A percentile compares a stretch with the other conserved stretches of the same genome.
These are phyloP conservation scores for Nephotettix cincticeps DNA, from an alignment of 1,140 invertebrate species.

Conservation along the genomic window DNA sequence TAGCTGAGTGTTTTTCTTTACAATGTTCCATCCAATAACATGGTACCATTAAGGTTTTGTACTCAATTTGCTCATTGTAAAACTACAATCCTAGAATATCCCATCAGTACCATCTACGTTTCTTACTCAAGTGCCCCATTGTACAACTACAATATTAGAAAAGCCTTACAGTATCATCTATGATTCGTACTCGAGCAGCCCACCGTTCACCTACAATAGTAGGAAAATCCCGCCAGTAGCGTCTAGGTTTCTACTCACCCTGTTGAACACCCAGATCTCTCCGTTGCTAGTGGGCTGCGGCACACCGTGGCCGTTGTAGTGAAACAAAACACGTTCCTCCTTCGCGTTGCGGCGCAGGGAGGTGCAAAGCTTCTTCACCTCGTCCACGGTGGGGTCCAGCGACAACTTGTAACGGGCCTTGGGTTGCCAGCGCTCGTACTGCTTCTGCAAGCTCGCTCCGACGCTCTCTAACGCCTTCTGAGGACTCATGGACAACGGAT, in stretches of 20 bases:
- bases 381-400: slow-evolving; percentile 95
- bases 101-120: no score
- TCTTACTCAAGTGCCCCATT: no score
- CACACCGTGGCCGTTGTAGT: slow-evolving; percentile 99
- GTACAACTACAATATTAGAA: no score
- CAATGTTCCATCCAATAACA: no score
- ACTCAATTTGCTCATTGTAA: no score
- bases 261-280: slow-evolving; percentile 99
- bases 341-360: slow-evolving; percentile 96
- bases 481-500: slow-evolving; percentile 82
- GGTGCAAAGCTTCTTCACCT: slow-evolving; percentile 95
- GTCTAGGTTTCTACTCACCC: slow-evolving; percentile 69
- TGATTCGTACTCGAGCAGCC: no score
- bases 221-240: no score
- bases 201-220: no score
- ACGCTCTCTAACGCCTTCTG: slow-evolving; percentile 93
- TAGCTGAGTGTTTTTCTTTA: no score
- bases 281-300: slow-evolving; percentile 97
- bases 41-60: no score
- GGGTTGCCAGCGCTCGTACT: slow-evolving; percentile 98
- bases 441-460: slow-evolving; percentile 88
- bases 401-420: slow-evolving; percentile 94
- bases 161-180: no score
- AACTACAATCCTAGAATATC: no score
- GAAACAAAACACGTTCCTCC: slow-evolving; percentile 97